Evolutionary conservation across 1,140 invertebrate genomes (phyloP), one percentile per base, ranked within the genome.

Genomic region (Drosophila sturtevanti): DNA sequence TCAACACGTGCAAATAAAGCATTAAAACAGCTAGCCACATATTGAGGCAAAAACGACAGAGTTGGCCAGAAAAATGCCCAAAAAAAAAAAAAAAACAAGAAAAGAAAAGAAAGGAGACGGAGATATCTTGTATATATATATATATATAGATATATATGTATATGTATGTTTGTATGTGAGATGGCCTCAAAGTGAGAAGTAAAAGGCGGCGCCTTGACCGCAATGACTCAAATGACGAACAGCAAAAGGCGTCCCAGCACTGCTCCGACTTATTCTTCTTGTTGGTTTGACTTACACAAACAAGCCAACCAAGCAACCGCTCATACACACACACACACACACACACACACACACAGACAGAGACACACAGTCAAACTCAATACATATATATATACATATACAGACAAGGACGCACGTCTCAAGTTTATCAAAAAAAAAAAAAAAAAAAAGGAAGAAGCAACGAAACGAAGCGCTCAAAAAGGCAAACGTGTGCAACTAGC

Each of bases 1-100:
- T 89, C 82, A 80, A 81, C 84, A 87, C 84, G 84, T 87, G 84
- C 84, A 87, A 89, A 89, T 89, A 87, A 89, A 79, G 75, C 65
- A 86, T 86, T 86, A 78, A 86, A 86, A 87, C 68, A 69, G 66
- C 56, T 64, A 56, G 61, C 52, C 71, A 79, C 62, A 74, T 58
- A 79, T 68, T 59, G 66, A 63, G 41, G 51, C 27, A 55, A 75
- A 52, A 52, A 31, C 24, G 22, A 34, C n/a, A 38, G n/a, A n/a
- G 37, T 9, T 1, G 27, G 27, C 27, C 22, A 24, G 22, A 24
- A 24, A 24, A 24, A 24, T 12, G 56, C 7, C n/a, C 14, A 11
- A 35, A 37, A 27, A 14, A 22, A 10, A 22, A 4, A 14, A 21
- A 37, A 22, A 62, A 3, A 27, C 11, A 31, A 7, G 24, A 31